These are phyloP conservation scores for Perdita meconis DNA, from an alignment of 2,888 invertebrate species.

Conservation along the genomic window DNA sequence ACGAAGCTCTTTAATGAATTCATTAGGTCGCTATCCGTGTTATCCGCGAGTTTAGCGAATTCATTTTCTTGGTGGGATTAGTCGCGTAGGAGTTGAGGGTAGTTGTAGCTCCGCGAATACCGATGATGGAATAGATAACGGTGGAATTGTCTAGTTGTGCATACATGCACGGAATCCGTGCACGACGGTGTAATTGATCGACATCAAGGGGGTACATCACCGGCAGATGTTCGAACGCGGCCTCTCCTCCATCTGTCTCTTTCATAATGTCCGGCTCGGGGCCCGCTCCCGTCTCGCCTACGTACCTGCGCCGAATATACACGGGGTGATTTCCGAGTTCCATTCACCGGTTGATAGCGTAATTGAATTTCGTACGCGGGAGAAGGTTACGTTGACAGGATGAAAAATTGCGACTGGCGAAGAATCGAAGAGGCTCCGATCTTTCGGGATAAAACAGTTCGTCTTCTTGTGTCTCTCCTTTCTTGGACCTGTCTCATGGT, in stretches of 20 bases:
- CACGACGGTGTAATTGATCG: slow-evolving; percentile 76
- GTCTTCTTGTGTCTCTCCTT: too few species aligned
- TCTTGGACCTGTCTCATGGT: not conserved
- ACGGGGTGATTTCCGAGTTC: slow-evolving; percentile 46
- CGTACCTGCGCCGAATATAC: slow-evolving; percentile 52
- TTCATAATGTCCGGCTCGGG: slow-evolving; percentile 69
- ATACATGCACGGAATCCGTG: slow-evolving; percentile 39
- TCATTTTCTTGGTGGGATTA: slow-evolving; percentile 4
- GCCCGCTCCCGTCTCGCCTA: slow-evolving; percentile 43
- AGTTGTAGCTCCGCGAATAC: slow-evolving; percentile 33
- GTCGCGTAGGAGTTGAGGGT: slow-evolving; percentile 21
- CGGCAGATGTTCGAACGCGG: slow-evolving; percentile 78
- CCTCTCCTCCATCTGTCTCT: slow-evolving; percentile 79
- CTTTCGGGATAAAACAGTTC: not conserved
- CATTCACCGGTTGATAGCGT: slow-evolving; percentile 35
- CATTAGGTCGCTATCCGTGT: slow-evolving; percentile 3
- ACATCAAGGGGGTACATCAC: slow-evolving; percentile 78
- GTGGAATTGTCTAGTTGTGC: slow-evolving; percentile 45
- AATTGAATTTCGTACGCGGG: slow-evolving; percentile 36
- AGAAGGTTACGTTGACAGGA: slow-evolving; percentile 33
- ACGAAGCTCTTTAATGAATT: not conserved
- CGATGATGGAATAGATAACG: slow-evolving; percentile 53
- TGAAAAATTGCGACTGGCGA: slow-evolving; percentile 24
- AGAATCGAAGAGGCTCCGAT: slow-evolving; percentile 3
- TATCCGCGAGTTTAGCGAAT: not conserved